phyloP scores from a whole-genome alignment of 2,888 invertebrate species.

The Pasiphila rectangulata region DNA sequence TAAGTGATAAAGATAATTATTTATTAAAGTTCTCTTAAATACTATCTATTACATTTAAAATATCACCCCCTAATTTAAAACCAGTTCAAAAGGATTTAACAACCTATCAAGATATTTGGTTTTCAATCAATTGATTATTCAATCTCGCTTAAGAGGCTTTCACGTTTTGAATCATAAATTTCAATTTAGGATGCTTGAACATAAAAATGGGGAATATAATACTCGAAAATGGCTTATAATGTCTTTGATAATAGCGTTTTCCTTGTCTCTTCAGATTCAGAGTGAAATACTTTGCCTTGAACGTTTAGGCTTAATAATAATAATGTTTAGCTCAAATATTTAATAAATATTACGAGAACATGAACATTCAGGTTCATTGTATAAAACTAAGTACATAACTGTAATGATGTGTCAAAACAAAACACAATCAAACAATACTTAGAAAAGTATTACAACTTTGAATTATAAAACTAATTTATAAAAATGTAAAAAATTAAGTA shows the following conservation, averaged over 20 bases:
- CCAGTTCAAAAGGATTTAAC: neutral
- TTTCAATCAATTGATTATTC: conserved; percentile 29
- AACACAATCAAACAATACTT: too few relatives aligned
- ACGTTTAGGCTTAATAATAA: neutral
- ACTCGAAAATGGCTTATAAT: conserved; percentile 31
- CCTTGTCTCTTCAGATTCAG: conserved; percentile 10
- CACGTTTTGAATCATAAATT: conserved; percentile 34
- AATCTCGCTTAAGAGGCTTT: conserved; percentile 26
- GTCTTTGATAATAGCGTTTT: conserved; percentile 37
- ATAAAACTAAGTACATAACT: too few relatives aligned
- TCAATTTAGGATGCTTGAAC: conserved; percentile 33
- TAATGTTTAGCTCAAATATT: too few relatives aligned
- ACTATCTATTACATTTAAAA: too few relatives aligned
- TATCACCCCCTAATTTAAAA: neutral
- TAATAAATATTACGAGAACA: too few relatives aligned
- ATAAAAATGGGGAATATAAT: conserved; percentile 22
- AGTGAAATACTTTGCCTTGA: conserved; percentile 30
- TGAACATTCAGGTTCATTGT: neutral
- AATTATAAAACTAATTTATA: too few relatives aligned
- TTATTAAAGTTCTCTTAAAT: too few relatives aligned
- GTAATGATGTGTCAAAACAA: too few relatives aligned
- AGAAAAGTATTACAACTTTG: too few relatives aligned
- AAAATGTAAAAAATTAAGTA: too few relatives aligned
- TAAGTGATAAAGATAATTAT: too few relatives aligned
- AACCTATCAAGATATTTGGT: conserved; percentile 15